phyloP scores from a whole-genome alignment of 2,888 invertebrate species.

The Heliconius hortense region DNA sequence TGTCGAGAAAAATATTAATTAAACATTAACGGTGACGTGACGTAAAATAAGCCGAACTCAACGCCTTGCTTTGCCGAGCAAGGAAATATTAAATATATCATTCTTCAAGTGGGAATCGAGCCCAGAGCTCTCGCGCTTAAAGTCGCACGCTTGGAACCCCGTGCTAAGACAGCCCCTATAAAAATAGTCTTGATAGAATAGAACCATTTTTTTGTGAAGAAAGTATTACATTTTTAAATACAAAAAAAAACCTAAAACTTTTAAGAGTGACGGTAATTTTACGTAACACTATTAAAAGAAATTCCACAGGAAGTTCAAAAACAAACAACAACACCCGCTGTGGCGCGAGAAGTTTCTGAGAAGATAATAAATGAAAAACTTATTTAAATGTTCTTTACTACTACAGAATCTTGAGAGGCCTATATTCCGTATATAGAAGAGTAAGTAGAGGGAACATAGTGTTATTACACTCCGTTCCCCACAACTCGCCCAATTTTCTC shows the following conservation, averaged over 20 bases:
- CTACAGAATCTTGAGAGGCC: not conserved
- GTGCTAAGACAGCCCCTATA: too few relatives aligned
- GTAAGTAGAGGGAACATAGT: too few relatives aligned
- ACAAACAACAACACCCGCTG: not conserved
- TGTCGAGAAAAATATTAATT: too few relatives aligned
- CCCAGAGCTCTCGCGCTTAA: too few relatives aligned
- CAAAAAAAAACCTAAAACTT: not conserved
- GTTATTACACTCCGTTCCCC: too few relatives aligned
- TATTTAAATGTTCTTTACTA: not conserved
- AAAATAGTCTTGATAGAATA: not conserved
- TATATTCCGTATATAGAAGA: too few relatives aligned
- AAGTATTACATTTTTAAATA: not conserved
- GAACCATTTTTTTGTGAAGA: not conserved
- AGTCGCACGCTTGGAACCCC: too few relatives aligned
- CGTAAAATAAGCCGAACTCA: not conserved
- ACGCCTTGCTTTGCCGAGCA: not conserved
- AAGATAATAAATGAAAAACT: slow-evolving; percentile 10
- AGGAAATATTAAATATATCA: too few relatives aligned
- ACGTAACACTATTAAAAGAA: slow-evolving; percentile 16
- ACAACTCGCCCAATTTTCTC: too few relatives aligned
- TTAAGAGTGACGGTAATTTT: not conserved
- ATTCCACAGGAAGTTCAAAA: not conserved
- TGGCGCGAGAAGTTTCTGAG: not conserved
- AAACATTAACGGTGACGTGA: too few relatives aligned
- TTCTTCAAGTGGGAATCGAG: too few relatives aligned